A percentile compares a stretch with the other conserved stretches of the same genome.
Evolutionary conservation across 2,888 invertebrate species (phyloP).

Genomic region (Rhingia rostrata): DNA sequence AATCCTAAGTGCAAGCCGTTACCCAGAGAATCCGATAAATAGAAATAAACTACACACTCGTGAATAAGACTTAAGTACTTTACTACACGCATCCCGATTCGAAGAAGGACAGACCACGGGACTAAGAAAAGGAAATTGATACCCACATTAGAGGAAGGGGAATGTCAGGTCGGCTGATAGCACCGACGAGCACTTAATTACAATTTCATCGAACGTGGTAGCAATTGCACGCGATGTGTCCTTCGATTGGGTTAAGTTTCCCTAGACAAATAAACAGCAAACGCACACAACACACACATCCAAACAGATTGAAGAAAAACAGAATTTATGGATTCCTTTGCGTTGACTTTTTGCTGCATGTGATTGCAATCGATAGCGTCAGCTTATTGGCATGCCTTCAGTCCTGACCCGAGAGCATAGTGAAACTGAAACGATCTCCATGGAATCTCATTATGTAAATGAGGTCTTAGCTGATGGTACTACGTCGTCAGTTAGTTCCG

Average conservation of each 20-base stretch:
- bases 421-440: constrained; percentile 8
- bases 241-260: constrained; percentile 24
- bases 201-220: constrained; percentile 49
- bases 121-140: constrained; percentile 28
- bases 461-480: not conserved
- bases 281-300: not conserved
- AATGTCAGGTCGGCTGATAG: constrained; percentile 30
- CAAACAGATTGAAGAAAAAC: constrained; percentile 1
- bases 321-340: constrained; percentile 25
- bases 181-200: constrained; percentile 45
- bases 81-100: constrained; percentile 13
- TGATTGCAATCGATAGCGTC: constrained; percentile 44
- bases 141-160: constrained; percentile 17
- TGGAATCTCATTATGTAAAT: constrained; percentile 51
- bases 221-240: constrained; percentile 36
- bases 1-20: not conserved
- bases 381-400: constrained; percentile 15
- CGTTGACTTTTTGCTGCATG: constrained; percentile 11
- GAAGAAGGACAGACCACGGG: not conserved
- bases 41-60: constrained; percentile 15
- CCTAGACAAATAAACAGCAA: not conserved
- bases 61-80: constrained; percentile 14
- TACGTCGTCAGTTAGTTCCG: constrained; percentile 5
- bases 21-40: not conserved
- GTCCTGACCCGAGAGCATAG: not conserved